Conservation (phyloP, 2,113 vertebrate species). For the Ivindomyrus marchei region DNA sequence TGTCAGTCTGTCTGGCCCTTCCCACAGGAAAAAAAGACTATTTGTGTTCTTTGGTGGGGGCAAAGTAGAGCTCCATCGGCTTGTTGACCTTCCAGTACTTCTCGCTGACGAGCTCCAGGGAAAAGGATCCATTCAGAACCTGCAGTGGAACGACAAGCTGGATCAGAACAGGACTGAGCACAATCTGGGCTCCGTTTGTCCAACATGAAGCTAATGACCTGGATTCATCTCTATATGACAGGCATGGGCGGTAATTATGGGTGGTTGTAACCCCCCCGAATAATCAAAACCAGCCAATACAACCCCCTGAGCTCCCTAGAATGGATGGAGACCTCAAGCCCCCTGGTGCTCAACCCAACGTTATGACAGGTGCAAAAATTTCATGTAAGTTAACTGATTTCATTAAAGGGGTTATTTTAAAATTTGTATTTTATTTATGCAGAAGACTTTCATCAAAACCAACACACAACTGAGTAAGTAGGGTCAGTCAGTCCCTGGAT, state of each 20-base stretch:
- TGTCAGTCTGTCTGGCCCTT: constrained; percentile 10
- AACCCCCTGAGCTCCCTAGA: not conserved
- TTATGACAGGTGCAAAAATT: not conserved
- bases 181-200: not conserved
- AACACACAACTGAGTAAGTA: not conserved
- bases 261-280: not conserved
- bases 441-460: not conserved
- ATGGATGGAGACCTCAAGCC: not conserved
- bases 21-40: constrained; percentile 45
- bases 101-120: constrained; percentile 95
- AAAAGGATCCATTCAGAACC: constrained; percentile 97
- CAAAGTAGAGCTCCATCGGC: constrained; percentile 98
- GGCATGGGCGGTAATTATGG: not conserved
- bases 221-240: not conserved
- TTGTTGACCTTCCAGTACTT: constrained; percentile 99
- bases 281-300: not conserved
- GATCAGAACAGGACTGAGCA: not conserved
- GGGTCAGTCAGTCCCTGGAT: not conserved
- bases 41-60: constrained; percentile 98
- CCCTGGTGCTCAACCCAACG: not conserved
- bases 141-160: constrained; percentile 38
- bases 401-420: not conserved
- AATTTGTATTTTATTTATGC: not conserved
- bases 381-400: not conserved
- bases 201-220: not conserved